Base-by-base conservation (phyloP, 92 coral and sea anemone genomes). In the Actinernus sp. region DNA sequence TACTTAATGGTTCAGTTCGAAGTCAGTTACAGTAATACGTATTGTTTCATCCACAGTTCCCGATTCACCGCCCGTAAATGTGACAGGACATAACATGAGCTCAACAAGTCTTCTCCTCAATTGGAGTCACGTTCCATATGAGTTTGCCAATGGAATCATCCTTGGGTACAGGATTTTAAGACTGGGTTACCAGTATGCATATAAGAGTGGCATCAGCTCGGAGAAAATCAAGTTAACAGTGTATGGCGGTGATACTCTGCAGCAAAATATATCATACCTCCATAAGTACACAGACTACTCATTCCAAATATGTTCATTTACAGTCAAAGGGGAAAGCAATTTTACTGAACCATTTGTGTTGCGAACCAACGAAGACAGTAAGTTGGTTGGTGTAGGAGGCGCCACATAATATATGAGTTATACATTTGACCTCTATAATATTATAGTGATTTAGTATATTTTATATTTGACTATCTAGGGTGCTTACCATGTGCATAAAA, bases 341-440 rank as follows among this genome's bases (percentile, higher is more conserved):
- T 28, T 40, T 26, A 74, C 69, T 51, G 55, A 69, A 18, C 43
- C 83, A 7, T 43, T 70, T 1, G 51, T 32, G 30, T 77, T 80
- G 1, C 58, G 79, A 0, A 90, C 97, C 12, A 83, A 79, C 58
- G 89, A 85, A 20, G 97, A 90, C 32, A 58, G 97, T 90, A 37
- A 74, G 92, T n/a, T n/a, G n/a, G n/a, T n/a, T n/a, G n/a, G n/a
- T n/a, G n/a, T n/a, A n/a, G n/a, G n/a, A n/a, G n/a, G n/a, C n/a
- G n/a, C n/a, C n/a, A n/a, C n/a, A n/a, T n/a, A n/a, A n/a, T n/a
- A n/a, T n/a, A n/a, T n/a, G n/a, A n/a, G n/a, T n/a, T n/a, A n/a
- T n/a, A n/a, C n/a, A n/a, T n/a, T n/a, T n/a, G n/a, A n/a, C n/a
- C n/a, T n/a, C n/a, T n/a, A n/a, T n/a, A n/a, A n/a, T n/a, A n/a